Conservation (phyloP, 2,113 vertebrate species). For the Leptodactylus fuscus region DNA sequence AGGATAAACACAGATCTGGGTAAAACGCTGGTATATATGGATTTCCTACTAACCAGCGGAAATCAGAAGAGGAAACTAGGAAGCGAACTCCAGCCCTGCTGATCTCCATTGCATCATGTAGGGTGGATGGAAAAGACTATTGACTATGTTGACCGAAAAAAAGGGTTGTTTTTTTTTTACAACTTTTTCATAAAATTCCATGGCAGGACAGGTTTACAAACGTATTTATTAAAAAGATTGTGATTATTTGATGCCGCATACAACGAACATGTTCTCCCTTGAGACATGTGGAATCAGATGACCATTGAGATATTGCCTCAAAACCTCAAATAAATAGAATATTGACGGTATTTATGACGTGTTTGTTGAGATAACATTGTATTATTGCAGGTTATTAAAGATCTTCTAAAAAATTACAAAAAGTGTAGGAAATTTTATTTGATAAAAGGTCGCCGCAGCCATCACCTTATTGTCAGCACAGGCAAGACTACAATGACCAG, state of each 20-base stretch:
- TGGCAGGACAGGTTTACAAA: neutral
- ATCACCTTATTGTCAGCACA: too few species aligned
- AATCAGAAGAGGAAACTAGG: slow-evolving; percentile 72
- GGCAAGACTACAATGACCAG: too few species aligned
- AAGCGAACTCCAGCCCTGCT: slow-evolving; percentile 72
- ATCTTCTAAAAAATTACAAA: too few species aligned
- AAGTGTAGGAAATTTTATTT: too few species aligned
- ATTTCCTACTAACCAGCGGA: slow-evolving; percentile 71
- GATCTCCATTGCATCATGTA: slow-evolving; percentile 39
- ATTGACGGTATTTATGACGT: too few species aligned
- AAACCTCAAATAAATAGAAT: too few species aligned
- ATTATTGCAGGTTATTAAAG: too few species aligned
- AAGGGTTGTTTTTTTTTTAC: neutral
- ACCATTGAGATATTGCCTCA: too few species aligned
- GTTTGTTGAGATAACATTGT: too few species aligned
- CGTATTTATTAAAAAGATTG: neutral
- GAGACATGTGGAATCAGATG: too few species aligned
- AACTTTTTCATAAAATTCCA: neutral
- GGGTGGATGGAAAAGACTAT: neutral
- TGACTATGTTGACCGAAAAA: neutral
- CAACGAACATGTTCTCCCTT: too few species aligned
- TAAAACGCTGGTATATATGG: slow-evolving; percentile 73
- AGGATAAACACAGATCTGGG: slow-evolving; percentile 77
- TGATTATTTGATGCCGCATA: neutral
- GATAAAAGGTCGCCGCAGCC: too few species aligned